These are phyloP conservation scores for Pollimyrus isidori DNA, from an alignment of 2,113 vertebrate species.

Conservation along the genomic window DNA sequence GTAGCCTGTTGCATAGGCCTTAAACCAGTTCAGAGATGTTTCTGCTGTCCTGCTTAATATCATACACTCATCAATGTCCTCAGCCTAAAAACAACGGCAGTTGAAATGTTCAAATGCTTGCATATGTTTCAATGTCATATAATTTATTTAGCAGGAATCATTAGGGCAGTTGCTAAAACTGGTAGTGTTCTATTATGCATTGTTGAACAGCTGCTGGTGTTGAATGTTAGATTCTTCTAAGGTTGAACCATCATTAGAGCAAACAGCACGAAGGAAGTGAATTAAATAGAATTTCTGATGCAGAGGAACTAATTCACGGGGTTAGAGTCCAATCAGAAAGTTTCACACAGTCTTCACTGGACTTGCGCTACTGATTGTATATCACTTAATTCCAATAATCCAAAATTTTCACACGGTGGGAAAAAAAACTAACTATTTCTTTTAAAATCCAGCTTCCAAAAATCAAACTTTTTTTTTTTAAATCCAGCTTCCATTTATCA, in stretches of 20 bases:
- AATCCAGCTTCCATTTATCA: not conserved
- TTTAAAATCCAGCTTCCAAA: not conserved
- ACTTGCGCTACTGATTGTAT: not conserved
- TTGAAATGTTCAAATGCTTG: not conserved
- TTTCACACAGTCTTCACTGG: not conserved
- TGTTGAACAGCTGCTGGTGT: slow-evolving; percentile 1
- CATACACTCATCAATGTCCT: not conserved
- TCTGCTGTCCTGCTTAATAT: not conserved
- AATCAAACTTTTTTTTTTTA: not conserved
- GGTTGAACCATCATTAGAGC: not conserved
- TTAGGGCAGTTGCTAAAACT: not conserved
- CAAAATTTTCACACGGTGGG: not conserved
- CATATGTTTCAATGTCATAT: slow-evolving; percentile 8
- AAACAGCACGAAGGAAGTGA: not conserved
- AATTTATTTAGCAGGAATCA: slow-evolving; percentile 3
- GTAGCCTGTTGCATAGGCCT: not conserved
- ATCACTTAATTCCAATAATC: not conserved
- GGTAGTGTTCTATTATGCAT: slow-evolving; percentile 1
- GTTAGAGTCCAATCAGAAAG: not conserved
- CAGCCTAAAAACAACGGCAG: not conserved
- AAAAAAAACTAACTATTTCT: too few relatives aligned
- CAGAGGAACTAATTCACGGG: not conserved
- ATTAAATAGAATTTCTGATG: slow-evolving; percentile 3
- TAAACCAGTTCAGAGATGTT: not conserved
- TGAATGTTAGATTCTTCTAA: slow-evolving; percentile 5